Percentiles rank a stretch among this genome's conserved stretches.
These are phyloP conservation scores for Ecdyonurus torrentis DNA, from an alignment of 2,888 invertebrate genomes.

Conservation along the genomic window DNA sequence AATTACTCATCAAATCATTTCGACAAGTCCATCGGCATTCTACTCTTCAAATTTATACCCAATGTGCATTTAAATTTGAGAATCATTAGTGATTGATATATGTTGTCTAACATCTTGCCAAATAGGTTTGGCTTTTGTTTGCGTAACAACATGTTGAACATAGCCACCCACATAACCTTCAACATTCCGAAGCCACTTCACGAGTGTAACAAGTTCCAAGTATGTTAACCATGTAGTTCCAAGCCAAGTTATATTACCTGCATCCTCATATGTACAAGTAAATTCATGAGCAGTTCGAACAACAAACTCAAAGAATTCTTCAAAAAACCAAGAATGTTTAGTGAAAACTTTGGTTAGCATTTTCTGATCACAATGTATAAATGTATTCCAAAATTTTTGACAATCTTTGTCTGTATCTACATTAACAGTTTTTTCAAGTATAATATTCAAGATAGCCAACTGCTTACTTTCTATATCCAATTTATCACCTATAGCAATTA, in stretches of 20 bases:
- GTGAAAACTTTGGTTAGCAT: constrained; percentile 22
- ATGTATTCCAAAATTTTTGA: neutral
- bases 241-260: constrained; percentile 22
- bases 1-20: too few relatives aligned
- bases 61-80: too few relatives aligned
- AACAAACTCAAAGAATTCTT: constrained; percentile 27
- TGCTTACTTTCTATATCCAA: neutral
- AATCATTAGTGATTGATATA: too few relatives aligned
- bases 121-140: constrained; percentile 22
- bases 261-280: constrained; percentile 19
- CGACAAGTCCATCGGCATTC: too few relatives aligned
- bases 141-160: constrained; percentile 29
- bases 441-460: constrained; percentile 18
- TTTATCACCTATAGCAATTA: neutral
- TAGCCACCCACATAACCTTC: constrained; percentile 24
- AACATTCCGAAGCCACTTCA: constrained; percentile 28
- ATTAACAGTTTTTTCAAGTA: constrained; percentile 22
- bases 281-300: constrained; percentile 30
- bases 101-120: neutral
- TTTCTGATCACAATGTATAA: constrained; percentile 21
- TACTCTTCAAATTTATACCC: too few relatives aligned
- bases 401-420: neutral
- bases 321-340: constrained; percentile 24
- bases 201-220: constrained; percentile 29
- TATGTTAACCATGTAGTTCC: constrained; percentile 30